These are phyloP conservation scores for Halictus quadricinctus DNA, from an alignment of 2,888 invertebrate species.

Conservation along the genomic window DNA sequence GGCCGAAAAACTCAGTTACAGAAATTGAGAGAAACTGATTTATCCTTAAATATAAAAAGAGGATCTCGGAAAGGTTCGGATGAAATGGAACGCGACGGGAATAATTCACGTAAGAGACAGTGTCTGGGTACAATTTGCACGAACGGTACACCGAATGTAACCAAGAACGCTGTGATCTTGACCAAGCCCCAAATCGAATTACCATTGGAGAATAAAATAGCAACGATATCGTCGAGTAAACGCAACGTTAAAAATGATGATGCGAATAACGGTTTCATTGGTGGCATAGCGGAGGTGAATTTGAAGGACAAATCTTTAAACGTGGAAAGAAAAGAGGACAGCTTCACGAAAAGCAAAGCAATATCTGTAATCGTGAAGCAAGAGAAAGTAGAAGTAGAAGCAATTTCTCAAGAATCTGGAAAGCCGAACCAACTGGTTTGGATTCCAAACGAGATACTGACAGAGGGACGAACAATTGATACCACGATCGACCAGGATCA, in stretches of 20 bases:
- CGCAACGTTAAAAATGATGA: background rate
- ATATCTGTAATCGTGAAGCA: constrained; percentile 55
- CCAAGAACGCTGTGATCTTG: background rate
- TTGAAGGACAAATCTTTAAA: background rate
- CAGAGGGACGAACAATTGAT: constrained; percentile 2
- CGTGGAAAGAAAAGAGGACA: background rate
- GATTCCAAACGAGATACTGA: constrained; percentile 47
- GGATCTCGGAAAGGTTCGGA: background rate
- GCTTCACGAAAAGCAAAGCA: background rate
- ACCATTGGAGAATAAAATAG: background rate
- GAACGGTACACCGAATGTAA: constrained; percentile 1
- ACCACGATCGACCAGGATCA: background rate
- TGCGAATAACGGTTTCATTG: background rate
- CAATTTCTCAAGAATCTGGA: background rate
- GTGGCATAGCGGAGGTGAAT: background rate
- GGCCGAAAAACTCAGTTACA: constrained; percentile 22
- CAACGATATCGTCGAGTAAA: background rate
- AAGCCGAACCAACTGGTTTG: constrained; percentile 57
- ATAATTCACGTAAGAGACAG: background rate
- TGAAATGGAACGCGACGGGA: background rate
- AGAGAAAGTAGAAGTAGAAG: constrained; percentile 47
- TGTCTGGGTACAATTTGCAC: constrained; percentile 16
- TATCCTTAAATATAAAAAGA: background rate
- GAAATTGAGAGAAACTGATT: background rate
- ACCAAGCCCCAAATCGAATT: constrained; percentile 6